A percentile compares a stretch with the other conserved stretches of the same genome.
phyloP scores from a whole-genome alignment of 2,888 invertebrate species.

The Machimus atricapillus region DNA sequence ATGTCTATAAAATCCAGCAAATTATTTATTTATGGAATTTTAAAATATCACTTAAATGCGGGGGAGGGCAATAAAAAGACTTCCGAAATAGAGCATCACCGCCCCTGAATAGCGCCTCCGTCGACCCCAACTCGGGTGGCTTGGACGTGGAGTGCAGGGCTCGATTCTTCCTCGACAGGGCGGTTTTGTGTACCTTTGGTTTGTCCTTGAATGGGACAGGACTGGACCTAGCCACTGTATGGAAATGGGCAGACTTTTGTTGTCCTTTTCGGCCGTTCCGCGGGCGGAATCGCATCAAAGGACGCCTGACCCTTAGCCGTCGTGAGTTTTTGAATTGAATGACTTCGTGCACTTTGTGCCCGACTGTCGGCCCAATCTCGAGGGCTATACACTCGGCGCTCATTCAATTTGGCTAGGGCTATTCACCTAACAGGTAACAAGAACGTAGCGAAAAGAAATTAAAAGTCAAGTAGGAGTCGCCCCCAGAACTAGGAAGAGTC shows the following conservation, averaged over 20 bases:
- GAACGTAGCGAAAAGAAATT: slow-evolving; percentile 28
- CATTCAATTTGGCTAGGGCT: slow-evolving; percentile 1
- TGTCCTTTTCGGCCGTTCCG: background rate
- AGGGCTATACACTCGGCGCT: background rate
- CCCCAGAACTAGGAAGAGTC: background rate
- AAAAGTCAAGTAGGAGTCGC: slow-evolving; percentile 18
- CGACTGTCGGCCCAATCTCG: background rate
- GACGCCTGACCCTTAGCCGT: background rate
- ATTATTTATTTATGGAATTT: slow-evolving; percentile 40
- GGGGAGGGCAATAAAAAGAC: slow-evolving; percentile 2
- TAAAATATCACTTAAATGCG: slow-evolving; percentile 30
- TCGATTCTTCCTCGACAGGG: background rate
- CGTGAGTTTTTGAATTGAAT: slow-evolving; percentile 18
- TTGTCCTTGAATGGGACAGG: slow-evolving; percentile 16
- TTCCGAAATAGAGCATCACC: slow-evolving; percentile 10
- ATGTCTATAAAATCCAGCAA: slow-evolving; percentile 23
- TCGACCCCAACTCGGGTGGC: background rate
- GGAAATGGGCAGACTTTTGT: background rate
- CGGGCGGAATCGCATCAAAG: background rate
- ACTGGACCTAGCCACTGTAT: background rate
- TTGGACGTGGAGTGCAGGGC: background rate
- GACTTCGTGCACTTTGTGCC: background rate
- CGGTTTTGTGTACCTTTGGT: background rate
- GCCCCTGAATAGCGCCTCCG: background rate
- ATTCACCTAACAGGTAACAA: slow-evolving; percentile 23